These are phyloP conservation scores for Ctenodactylus gundi DNA, from an alignment of 2,113 vertebrate genomes.

Conservation along the genomic window DNA sequence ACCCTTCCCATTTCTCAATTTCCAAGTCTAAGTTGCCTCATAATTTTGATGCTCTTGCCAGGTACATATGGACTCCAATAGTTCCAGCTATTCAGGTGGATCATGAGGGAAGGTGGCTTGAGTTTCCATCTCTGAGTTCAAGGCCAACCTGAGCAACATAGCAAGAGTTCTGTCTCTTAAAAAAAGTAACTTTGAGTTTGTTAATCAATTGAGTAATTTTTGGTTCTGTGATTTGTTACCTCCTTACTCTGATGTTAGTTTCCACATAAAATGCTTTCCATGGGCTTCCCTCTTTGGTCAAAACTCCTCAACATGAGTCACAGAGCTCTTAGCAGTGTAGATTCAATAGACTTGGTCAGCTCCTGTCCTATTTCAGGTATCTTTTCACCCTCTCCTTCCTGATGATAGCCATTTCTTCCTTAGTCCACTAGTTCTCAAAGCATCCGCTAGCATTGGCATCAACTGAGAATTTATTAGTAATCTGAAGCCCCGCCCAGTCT, in stretches of 20 bases:
- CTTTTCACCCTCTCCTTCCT: not conserved
- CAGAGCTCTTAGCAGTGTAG: not conserved
- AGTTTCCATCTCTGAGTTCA: not conserved
- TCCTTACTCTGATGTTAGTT: not conserved
- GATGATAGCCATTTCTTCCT: not conserved
- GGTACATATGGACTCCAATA: too few species aligned
- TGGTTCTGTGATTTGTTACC: not conserved
- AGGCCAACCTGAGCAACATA: not conserved
- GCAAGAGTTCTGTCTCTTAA: too few species aligned
- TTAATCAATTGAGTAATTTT: not conserved
- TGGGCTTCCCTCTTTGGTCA: not conserved
- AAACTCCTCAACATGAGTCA: not conserved
- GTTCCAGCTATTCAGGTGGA: too few species aligned
- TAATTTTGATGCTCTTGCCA: not conserved
- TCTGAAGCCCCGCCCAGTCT: not conserved
- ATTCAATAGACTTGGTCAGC: not conserved
- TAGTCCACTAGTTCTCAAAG: not conserved
- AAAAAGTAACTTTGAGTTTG: not conserved
- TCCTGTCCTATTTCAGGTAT: not conserved
- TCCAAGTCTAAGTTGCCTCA: not conserved
- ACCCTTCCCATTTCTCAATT: not conserved
- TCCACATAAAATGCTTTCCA: not conserved
- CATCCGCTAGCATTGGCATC: not conserved
- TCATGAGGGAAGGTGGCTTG: too few species aligned
- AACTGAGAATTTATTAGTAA: not conserved